Conservation (phyloP, 2,797 vertebrate genomes). For the Okamejei kenojei region DNA sequence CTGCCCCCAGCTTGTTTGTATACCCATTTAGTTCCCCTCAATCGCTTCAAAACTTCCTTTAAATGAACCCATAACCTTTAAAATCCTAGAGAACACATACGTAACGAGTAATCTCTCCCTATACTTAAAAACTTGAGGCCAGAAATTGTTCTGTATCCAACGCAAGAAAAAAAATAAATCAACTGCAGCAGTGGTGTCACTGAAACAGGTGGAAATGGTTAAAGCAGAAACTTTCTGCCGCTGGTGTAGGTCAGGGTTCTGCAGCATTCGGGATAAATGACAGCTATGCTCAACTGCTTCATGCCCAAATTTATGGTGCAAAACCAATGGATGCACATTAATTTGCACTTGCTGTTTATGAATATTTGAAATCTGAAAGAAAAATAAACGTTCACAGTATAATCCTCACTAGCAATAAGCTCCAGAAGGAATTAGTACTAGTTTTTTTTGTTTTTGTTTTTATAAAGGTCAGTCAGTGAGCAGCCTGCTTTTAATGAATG, state of each 20-base stretch:
- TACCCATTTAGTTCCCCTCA: no score
- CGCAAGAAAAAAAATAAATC: no score
- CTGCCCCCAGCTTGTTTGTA: no score
- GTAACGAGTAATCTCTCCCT: no score
- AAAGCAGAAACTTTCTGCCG: neutral
- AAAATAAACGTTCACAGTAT: neutral
- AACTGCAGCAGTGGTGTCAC: no score
- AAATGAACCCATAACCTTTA: no score
- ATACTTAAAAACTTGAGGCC: no score
- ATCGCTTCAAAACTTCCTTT: no score
- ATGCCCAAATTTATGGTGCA: neutral
- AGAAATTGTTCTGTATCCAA: no score
- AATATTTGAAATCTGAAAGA: neutral
- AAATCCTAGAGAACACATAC: no score
- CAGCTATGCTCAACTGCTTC: neutral
- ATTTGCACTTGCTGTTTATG: neutral
- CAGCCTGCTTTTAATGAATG: neutral
- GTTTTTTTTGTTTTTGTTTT: neutral
- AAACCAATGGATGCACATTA: neutral
- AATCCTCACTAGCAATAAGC: neutral
- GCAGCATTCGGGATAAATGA: neutral
- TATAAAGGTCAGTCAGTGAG: neutral
- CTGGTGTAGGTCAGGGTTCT: neutral
- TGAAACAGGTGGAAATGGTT: no score
- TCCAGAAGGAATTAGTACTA: neutral